phyloP scores from a whole-genome alignment of 2,888 invertebrate genomes.

The Hydropsyche betteni region DNA sequence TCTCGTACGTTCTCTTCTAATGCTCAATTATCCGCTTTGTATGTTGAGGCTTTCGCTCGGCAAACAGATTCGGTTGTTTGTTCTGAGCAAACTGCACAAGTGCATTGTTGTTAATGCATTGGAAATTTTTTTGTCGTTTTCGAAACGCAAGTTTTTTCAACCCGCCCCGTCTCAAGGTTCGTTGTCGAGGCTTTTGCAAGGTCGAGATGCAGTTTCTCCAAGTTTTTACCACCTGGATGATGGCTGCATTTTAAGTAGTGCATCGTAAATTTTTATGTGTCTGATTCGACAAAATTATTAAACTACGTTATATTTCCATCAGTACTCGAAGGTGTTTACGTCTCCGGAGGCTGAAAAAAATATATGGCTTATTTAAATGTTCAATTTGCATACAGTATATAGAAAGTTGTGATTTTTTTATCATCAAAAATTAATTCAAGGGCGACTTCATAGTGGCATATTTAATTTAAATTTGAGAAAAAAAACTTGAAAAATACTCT shows the following conservation, averaged over 20 bases:
- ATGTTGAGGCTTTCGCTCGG: too few species aligned
- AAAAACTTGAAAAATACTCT: neutral
- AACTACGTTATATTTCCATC: too few species aligned
- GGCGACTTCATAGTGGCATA: conserved; percentile 2
- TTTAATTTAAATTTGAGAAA: neutral
- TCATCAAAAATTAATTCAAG: conserved; percentile 6
- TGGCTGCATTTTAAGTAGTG: neutral
- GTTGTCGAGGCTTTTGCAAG: conserved; percentile 4
- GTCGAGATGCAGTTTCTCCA: neutral
- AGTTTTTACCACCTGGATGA: neutral
- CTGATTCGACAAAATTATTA: neutral
- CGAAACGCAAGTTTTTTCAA: conserved; percentile 1
- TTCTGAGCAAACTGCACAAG: too few species aligned
- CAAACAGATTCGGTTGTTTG: too few species aligned
- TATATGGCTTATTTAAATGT: conserved; percentile 6
- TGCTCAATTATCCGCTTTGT: neutral
- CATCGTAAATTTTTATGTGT: neutral
- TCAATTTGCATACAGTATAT: neutral
- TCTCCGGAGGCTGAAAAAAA: neutral
- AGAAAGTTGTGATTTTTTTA: conserved; percentile 16
- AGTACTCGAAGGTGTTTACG: too few species aligned
- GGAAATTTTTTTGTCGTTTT: too few species aligned
- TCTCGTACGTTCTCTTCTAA: conserved; percentile 5
- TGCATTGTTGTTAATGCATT: too few species aligned
- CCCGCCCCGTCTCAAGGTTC: conserved; percentile 9